Percentiles rank a stretch among this genome's conserved stretches.
Conservation (phyloP, 2,797 vertebrate species). For the Arctocebus calabarensis region DNA sequence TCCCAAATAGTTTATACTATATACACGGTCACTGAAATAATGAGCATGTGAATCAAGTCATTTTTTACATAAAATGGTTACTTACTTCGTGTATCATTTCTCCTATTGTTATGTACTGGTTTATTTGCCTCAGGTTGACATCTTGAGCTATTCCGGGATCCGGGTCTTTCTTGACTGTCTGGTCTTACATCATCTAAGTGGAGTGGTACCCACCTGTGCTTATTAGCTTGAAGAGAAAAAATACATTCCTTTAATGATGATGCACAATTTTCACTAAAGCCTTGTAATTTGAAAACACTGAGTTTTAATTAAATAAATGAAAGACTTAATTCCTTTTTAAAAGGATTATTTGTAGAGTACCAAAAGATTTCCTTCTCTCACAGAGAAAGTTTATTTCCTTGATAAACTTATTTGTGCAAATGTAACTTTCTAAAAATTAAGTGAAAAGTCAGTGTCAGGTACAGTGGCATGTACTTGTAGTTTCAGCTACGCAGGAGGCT, state of each 20-base stretch:
- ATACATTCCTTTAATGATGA: constrained; percentile 54
- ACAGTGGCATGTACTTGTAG: neutral
- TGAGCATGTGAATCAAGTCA: neutral
- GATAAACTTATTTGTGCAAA: constrained; percentile 11
- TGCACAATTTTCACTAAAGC: constrained; percentile 39
- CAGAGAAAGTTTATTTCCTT: neutral
- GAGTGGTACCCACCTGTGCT: constrained; percentile 95
- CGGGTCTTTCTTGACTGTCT: constrained; percentile 89
- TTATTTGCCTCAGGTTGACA: constrained; percentile 88
- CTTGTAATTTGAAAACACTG: constrained; percentile 35
- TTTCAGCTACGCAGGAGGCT: neutral
- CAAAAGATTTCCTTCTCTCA: constrained; percentile 15
- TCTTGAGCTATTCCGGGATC: constrained; percentile 84
- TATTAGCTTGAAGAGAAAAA: constrained; percentile 93
- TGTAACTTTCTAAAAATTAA: constrained; percentile 21
- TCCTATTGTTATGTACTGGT: constrained; percentile 88
- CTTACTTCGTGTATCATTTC: constrained; percentile 92
- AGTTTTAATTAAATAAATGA: constrained; percentile 43
- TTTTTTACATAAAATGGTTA: constrained; percentile 62
- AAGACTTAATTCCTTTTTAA: neutral
- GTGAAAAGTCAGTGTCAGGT: neutral
- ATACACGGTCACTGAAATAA: neutral
- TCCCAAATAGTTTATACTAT: neutral
- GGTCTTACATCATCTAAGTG: constrained; percentile 91
- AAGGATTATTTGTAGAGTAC: constrained; percentile 17